Percentiles rank a stretch among this genome's conserved stretches.
Evolutionary conservation across 2,113 vertebrate genomes (phyloP).

Genomic region (Athene noctua): DNA sequence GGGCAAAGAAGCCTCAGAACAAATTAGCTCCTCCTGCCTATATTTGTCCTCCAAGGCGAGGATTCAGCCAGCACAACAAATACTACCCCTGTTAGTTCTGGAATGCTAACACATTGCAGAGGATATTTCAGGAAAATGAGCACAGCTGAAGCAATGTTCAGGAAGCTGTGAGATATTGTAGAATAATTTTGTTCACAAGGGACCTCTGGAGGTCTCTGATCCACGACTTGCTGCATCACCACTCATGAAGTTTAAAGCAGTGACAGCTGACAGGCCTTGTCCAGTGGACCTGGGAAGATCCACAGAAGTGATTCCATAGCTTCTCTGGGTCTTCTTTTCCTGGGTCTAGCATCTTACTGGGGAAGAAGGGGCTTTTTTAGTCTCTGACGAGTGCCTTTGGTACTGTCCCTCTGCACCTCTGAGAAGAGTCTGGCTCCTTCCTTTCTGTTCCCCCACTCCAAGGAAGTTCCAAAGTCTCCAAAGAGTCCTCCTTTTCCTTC

Average conservation of each 20-base stretch:
- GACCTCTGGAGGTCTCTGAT: neutral
- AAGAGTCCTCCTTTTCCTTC: neutral
- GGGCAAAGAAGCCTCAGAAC: neutral
- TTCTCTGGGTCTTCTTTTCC: neutral
- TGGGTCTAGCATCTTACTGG: neutral
- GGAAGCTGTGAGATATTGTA: neutral
- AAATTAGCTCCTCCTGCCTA: neutral
- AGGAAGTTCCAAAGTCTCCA: no score
- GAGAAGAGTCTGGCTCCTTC: neutral
- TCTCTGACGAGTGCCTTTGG: neutral
- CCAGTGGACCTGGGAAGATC: neutral
- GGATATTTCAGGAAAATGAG: neutral
- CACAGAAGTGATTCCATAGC: neutral
- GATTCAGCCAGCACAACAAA: neutral
- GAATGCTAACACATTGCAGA: neutral
- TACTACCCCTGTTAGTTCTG: neutral
- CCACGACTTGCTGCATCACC: neutral
- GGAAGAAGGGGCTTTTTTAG: neutral
- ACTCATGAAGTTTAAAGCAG: neutral
- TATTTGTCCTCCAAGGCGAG: neutral
- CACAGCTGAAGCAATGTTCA: neutral
- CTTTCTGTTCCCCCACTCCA: neutral
- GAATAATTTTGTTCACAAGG: neutral
- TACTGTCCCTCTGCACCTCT: neutral
- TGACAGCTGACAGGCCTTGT: neutral